Evolutionary conservation across 2,797 vertebrate species (phyloP).

Genomic region (Apogon talboti): DNA sequence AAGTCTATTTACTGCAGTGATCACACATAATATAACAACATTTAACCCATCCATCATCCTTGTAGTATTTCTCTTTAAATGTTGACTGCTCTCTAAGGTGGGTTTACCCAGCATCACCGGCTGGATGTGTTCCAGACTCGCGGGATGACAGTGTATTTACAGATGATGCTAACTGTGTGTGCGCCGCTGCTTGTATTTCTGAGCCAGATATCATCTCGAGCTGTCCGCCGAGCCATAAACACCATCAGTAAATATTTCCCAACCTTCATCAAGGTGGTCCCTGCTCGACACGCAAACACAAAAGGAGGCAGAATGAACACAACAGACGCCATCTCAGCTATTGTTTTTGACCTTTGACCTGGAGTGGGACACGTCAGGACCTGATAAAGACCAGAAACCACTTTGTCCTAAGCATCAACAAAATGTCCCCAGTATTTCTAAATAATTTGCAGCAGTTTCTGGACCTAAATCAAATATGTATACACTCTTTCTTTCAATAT

Average conservation of each 20-base stretch:
- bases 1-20: not conserved
- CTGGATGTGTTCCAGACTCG: slow-evolving; percentile 24
- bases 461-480: too few species aligned
- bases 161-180: not conserved
- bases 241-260: slow-evolving; percentile 47
- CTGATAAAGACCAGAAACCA: too few species aligned
- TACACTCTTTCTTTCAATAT: too few species aligned
- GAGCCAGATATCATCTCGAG: slow-evolving; percentile 33
- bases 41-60: not conserved
- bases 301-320: slow-evolving; percentile 22
- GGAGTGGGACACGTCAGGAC: too few species aligned
- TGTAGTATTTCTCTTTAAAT: not conserved
- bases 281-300: slow-evolving; percentile 7
- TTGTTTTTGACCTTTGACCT: too few species aligned
- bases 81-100: not conserved
- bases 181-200: slow-evolving; percentile 33
- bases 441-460: too few species aligned
- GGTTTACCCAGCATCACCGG: slow-evolving; percentile 14
- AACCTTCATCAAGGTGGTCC: slow-evolving; percentile 26
- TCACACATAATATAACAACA: not conserved
- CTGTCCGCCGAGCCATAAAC: slow-evolving; percentile 45
- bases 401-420: too few species aligned
- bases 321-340: not conserved
- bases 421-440: too few species aligned
- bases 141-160: slow-evolving; percentile 2